A percentile compares a stretch with the other conserved stretches of the same genome.
Evolutionary conservation across 1,140 invertebrate genomes (phyloP).

Genomic region (Oryzaephilus surinamensis): DNA sequence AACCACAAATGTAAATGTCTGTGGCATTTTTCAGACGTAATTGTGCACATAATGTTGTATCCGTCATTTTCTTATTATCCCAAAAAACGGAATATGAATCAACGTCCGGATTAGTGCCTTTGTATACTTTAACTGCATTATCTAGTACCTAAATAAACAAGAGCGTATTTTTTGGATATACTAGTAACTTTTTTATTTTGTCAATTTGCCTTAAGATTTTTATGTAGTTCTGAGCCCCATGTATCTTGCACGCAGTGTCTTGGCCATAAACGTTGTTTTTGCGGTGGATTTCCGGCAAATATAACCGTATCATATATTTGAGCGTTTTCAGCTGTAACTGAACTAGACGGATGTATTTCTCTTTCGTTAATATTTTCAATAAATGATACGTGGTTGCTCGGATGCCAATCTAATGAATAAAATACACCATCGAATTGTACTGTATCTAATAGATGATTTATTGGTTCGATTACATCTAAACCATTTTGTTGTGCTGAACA

Average conservation of each 20-base stretch:
- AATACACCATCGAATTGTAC: slow-evolving; percentile 87
- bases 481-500: slow-evolving; percentile 89
- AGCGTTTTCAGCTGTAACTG: slow-evolving; percentile 60
- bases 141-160: slow-evolving; percentile 44
- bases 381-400: slow-evolving; percentile 92
- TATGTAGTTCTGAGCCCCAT: slow-evolving; percentile 88
- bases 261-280: slow-evolving; percentile 87
- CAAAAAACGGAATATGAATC: slow-evolving; percentile 98
- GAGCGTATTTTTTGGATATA: slow-evolving; percentile 1
- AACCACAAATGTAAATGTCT: slow-evolving; percentile 89
- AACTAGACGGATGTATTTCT: slow-evolving; percentile 56
- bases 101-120: slow-evolving; percentile 88
- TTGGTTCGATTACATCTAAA: slow-evolving; percentile 74
- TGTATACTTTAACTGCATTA: slow-evolving; percentile 75
- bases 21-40: slow-evolving; percentile 70
- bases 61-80: slow-evolving; percentile 87
- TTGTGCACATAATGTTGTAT: slow-evolving; percentile 76
- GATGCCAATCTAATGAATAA: slow-evolving; percentile 97
- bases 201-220: slow-evolving; percentile 73
- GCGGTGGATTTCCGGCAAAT: slow-evolving; percentile 74
- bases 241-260: slow-evolving; percentile 89
- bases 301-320: slow-evolving; percentile 82
- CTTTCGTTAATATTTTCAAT: slow-evolving; percentile 75
- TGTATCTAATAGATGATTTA: slow-evolving; percentile 78
- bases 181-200: slow-evolving; percentile 2